Evolutionary conservation across 2,113 vertebrate genomes (phyloP).

Genomic region (Condylura cristata): DNA sequence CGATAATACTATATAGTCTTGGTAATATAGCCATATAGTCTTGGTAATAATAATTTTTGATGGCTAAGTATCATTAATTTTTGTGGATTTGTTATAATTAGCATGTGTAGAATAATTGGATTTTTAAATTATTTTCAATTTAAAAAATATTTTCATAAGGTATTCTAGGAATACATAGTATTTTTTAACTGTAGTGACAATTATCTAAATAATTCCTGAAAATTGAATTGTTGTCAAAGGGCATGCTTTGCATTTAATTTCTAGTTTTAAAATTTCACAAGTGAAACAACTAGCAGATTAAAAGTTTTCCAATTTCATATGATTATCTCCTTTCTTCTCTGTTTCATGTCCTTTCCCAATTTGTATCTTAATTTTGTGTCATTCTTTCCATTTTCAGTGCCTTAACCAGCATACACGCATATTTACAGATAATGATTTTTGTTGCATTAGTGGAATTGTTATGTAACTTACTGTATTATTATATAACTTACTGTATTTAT

Average conservation of each 20-base stretch:
- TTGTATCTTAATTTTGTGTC: not conserved
- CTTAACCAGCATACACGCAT: not conserved
- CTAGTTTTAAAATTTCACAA: not conserved
- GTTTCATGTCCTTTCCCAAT: not conserved
- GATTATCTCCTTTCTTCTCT: not conserved
- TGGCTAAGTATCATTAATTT: not conserved
- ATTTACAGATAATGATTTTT: not conserved
- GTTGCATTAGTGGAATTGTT: not conserved
- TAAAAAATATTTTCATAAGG: not conserved
- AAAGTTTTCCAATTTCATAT: not conserved
- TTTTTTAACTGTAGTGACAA: not conserved
- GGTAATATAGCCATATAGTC: not conserved
- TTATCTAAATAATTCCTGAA: not conserved
- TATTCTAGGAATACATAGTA: not conserved
- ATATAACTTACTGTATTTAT: not conserved
- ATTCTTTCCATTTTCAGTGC: not conserved
- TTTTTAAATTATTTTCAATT: slow-evolving; percentile 8
- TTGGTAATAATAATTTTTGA: not conserved
- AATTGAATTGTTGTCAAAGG: not conserved
- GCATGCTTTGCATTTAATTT: not conserved
- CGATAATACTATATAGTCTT: not conserved
- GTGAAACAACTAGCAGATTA: not conserved
- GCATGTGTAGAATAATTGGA: not conserved
- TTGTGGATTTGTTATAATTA: not conserved
- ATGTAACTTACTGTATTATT: not conserved